Base-by-base conservation (phyloP, 2,888 invertebrate genomes). In the Blastobasis adustella region DNA sequence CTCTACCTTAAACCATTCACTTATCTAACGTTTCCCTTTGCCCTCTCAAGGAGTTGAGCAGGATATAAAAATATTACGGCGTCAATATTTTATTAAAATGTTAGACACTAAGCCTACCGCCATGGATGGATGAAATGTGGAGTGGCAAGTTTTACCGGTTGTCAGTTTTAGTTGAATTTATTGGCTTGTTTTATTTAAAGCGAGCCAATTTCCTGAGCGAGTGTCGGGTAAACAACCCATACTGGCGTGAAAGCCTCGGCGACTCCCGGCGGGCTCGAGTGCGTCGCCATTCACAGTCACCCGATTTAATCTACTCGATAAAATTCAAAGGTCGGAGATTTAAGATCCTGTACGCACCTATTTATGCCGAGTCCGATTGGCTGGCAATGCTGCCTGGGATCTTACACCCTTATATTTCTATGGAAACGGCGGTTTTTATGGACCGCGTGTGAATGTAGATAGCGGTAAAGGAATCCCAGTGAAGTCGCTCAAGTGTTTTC, bases 271-370 rank as follows among this genome's bases (percentile, higher is more conserved):
- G 42, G 42, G 3, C 23, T 23, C 42, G 8, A 9, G 9, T 23
- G 23, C 23, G 23, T 23, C 23, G 23, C 23, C 23, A 38, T 59
- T 53, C 54, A 45, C 50, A 53, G 54, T 59, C 57, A 49, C 57
- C 55, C 63, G 61, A 66, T 69, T 69, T 65, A 61, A 65, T 61
- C 61, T 58, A 55, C 55, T 61, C 58, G 65, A 71, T 69, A 63
- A 73, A 72, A 71, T 70, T 69, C 65, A 70, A 69, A 72, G 64
- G 62, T 61, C 66, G 58, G 67, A 66, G 63, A 70, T 68, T 61
- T 64, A 62, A 64, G 63, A 60, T 58, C 63, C 55, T 54, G 37
- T 37, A 37, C 56, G 54, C 50, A 55, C 58, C 56, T 67, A 66
- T 67, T 66, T 66, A 23, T 23, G 65, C 63, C 58, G 58, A 68